Conservation (phyloP, 2,797 vertebrate species). For the Stomatorhinus walkeri region DNA sequence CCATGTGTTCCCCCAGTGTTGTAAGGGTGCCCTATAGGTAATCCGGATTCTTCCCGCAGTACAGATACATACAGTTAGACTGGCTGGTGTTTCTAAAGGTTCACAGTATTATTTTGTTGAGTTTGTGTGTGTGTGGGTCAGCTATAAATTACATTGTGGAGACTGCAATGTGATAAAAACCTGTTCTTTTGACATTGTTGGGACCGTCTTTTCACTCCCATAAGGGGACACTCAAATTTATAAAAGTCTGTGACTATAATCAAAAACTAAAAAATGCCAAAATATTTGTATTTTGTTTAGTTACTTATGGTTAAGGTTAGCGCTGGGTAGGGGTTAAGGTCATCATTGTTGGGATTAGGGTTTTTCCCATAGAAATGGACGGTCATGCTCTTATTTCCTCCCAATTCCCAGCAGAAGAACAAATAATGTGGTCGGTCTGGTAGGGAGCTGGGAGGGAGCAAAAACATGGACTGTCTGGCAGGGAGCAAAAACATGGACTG, state of each 20-base stretch:
- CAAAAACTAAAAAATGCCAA: not conserved
- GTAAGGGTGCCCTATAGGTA: not conserved
- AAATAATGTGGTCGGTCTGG: not conserved
- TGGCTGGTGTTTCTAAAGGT: not conserved
- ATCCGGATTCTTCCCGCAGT: not conserved
- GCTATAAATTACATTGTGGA: not conserved
- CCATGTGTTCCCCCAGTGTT: not conserved
- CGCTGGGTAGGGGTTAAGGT: not conserved
- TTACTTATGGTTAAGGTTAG: not conserved
- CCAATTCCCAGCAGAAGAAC: not conserved
- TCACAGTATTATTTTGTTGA: not conserved
- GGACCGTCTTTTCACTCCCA: not conserved
- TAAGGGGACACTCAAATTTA: not conserved
- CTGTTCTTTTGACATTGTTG: not conserved
- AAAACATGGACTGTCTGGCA: not conserved
- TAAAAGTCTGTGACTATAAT: not conserved
- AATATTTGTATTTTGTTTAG: not conserved
- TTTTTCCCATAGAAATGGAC: not conserved
- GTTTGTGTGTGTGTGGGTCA: not conserved
- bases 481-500: not conserved
- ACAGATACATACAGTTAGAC: not conserved
- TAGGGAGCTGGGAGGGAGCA: too few species aligned
- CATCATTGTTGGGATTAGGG: not conserved
- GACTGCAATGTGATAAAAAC: not conserved
- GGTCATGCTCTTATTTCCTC: not conserved